Conservation (phyloP, 64 coral and sea anemone genomes). For the Pocillopora damicornis region DNA sequence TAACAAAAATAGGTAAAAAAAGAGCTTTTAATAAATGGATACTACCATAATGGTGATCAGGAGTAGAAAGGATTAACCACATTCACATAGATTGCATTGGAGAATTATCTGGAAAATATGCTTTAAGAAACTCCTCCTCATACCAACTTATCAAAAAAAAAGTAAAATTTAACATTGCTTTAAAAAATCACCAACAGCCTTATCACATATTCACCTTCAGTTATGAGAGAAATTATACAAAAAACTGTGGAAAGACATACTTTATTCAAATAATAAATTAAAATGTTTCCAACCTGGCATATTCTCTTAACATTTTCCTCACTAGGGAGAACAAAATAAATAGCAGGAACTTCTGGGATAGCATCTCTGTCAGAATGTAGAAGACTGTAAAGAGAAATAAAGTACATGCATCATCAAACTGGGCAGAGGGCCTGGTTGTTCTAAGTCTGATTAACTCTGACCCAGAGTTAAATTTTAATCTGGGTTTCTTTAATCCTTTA, state of each 20-base stretch:
- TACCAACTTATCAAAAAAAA: too few species aligned
- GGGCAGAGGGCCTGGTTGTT: neutral
- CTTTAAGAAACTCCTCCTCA: too few species aligned
- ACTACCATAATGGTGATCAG: neutral
- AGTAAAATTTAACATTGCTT: too few species aligned
- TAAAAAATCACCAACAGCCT: too few species aligned
- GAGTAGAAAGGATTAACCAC: too few species aligned
- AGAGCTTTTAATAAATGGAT: neutral
- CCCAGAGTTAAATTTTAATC: too few species aligned
- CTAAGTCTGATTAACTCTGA: neutral
- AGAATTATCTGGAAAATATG: too few species aligned
- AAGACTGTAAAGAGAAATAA: conserved; percentile 37
- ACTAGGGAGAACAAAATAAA: conserved; percentile 98
- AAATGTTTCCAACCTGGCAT: conserved; percentile 70
- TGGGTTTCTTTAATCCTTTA: too few species aligned
- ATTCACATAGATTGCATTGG: too few species aligned
- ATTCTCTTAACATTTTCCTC: conserved; percentile 99
- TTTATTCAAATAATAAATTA: neutral
- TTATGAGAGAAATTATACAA: too few species aligned
- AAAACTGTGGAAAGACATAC: too few species aligned
- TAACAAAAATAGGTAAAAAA: neutral
- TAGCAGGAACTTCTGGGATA: conserved; percentile 94
- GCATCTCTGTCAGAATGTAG: conserved; percentile 97
- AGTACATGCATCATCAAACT: neutral
- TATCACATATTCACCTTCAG: too few species aligned